A percentile compares a stretch with the other conserved stretches of the same genome.
phyloP scores from a whole-genome alignment of 2,113 vertebrate genomes.

The Periophthalmus modestus region DNA sequence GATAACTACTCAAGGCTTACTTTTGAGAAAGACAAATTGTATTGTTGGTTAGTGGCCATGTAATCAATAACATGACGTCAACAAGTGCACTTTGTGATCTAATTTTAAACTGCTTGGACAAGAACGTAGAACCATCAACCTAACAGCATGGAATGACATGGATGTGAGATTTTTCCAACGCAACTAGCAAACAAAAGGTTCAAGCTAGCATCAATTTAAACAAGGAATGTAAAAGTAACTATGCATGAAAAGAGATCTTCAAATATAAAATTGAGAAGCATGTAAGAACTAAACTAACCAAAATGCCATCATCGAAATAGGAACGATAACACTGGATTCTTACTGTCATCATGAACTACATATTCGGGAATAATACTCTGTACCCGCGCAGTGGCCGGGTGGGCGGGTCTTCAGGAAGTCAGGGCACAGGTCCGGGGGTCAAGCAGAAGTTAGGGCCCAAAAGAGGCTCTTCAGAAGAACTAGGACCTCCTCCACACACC shows the following conservation, averaged over 20 bases:
- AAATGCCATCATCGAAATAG: neutral
- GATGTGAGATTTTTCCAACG: too few relatives aligned
- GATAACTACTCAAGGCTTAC: neutral
- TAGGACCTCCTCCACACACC: slow-evolving; percentile 69
- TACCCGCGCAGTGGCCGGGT: slow-evolving; percentile 88
- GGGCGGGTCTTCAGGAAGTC: slow-evolving; percentile 79
- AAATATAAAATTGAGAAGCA: neutral
- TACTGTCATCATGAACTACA: slow-evolving; percentile 91
- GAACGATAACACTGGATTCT: neutral
- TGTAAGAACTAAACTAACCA: neutral
- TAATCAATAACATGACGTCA: neutral
- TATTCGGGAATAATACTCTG: slow-evolving; percentile 97
- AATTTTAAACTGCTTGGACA: neutral
- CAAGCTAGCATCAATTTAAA: neutral
- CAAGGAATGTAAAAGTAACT: neutral
- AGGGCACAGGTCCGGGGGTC: slow-evolving; percentile 77
- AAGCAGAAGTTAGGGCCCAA: slow-evolving; percentile 91
- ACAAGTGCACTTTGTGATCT: neutral
- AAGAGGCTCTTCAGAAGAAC: slow-evolving; percentile 88
- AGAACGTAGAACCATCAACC: neutral
- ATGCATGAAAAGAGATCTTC: neutral
- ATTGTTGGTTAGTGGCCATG: neutral
- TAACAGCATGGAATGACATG: neutral
- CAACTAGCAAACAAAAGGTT: neutral
- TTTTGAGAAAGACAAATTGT: neutral